phyloP scores from a whole-genome alignment of 2,797 vertebrate genomes.

The Pangasius mekongensis region DNA sequence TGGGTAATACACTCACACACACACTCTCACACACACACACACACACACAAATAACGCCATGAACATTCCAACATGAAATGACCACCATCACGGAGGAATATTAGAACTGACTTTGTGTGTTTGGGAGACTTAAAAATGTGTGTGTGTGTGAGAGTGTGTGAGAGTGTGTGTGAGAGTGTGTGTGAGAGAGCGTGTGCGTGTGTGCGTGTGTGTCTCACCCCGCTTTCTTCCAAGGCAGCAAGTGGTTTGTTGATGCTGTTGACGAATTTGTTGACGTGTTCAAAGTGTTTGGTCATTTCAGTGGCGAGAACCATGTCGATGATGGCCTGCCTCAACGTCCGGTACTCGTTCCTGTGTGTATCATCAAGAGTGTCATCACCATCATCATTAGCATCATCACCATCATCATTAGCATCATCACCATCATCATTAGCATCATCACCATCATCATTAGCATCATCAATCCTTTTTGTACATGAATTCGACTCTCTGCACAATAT shows the following conservation, averaged over 20 bases:
- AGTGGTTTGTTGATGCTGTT: slow-evolving; percentile 97
- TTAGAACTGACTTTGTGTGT: background rate
- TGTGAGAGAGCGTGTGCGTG: background rate
- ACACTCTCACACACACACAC: background rate
- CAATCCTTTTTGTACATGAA: background rate
- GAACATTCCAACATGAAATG: background rate
- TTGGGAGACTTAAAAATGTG: no score
- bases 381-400: background rate
- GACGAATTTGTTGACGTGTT: slow-evolving; percentile 98
- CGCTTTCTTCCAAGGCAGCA: slow-evolving; percentile 86
- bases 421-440: background rate
- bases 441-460: background rate
- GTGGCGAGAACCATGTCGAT: slow-evolving; percentile 98
- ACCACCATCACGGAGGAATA: background rate
- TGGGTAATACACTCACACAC: background rate
- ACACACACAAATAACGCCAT: background rate
- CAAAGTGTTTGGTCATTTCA: slow-evolving; percentile 99
- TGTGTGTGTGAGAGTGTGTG: background rate
- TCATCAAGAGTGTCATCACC: background rate
- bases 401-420: background rate
- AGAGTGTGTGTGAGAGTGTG: background rate
- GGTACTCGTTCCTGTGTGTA: slow-evolving; percentile 87
- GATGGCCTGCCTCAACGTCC: slow-evolving; percentile 89
- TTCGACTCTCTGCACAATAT: background rate
- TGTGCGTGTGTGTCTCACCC: slow-evolving; percentile 76